Conservation (phyloP, 2,113 vertebrate species). For the Leucopsar rothschildi region DNA sequence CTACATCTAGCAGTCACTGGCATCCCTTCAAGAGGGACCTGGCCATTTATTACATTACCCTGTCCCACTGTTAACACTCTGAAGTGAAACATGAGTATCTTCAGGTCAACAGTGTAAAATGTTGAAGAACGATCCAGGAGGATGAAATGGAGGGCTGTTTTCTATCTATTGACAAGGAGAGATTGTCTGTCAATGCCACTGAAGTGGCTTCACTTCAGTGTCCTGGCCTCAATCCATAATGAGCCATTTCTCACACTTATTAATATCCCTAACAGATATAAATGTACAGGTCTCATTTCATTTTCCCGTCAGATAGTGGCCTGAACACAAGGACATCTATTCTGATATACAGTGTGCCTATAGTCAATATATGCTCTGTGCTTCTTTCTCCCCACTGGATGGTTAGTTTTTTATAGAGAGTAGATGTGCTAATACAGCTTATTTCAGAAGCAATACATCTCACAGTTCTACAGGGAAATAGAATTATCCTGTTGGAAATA, state of each 20-base stretch:
- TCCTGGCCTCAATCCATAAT: not conserved
- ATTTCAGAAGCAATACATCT: not conserved
- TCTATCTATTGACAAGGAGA: not conserved
- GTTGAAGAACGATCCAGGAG: not conserved
- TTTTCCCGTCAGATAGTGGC: not conserved
- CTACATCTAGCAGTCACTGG: not conserved
- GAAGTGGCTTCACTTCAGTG: not conserved
- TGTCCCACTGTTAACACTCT: not conserved
- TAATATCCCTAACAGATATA: not conserved
- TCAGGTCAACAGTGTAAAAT: not conserved
- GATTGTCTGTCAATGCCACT: not conserved
- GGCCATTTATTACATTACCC: not conserved
- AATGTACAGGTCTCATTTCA: not conserved
- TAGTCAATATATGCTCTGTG: not conserved
- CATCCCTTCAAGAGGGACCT: not conserved
- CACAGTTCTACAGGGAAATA: not conserved
- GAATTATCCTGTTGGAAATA: not conserved
- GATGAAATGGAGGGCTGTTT: not conserved
- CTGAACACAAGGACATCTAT: not conserved
- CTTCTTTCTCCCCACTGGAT: not conserved
- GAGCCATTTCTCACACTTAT: not conserved
- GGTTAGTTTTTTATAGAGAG: not conserved
- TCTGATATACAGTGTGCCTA: not conserved
- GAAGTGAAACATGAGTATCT: not conserved
- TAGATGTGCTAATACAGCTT: not conserved